Conservation (phyloP, 1,140 invertebrate genomes). For the Leptinotarsa texana region DNA sequence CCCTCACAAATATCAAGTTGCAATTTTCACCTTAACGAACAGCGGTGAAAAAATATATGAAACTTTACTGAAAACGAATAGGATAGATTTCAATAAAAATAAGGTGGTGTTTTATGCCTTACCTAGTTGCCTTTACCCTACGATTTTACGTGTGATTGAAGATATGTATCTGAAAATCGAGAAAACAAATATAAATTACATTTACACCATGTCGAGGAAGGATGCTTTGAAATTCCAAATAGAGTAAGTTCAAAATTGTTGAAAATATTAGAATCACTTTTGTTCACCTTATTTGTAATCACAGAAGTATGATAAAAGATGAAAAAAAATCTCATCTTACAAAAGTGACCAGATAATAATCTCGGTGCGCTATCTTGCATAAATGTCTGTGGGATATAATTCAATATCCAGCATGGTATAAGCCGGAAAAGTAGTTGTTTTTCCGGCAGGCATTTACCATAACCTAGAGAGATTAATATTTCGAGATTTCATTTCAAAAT, state of each 20-base stretch:
- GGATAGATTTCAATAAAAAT: neutral
- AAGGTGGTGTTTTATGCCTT: conserved; percentile 2
- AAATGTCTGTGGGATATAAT: too few species aligned
- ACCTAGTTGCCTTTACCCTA: neutral
- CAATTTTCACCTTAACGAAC: neutral
- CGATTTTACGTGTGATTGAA: neutral
- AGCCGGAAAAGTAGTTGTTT: too few species aligned
- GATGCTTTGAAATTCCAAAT: neutral
- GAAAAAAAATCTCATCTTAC: too few species aligned
- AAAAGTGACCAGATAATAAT: too few species aligned
- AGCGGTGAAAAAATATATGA: neutral
- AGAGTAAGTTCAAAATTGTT: neutral
- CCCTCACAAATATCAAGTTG: neutral
- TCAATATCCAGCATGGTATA: too few species aligned
- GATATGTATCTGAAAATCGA: neutral
- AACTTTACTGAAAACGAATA: neutral
- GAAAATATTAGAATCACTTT: too few species aligned
- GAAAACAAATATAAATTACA: neutral
- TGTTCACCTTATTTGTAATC: too few species aligned
- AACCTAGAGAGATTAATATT: too few species aligned
- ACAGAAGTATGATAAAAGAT: too few species aligned
- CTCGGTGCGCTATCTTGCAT: too few species aligned
- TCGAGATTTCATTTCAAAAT: too few species aligned
- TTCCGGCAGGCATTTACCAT: too few species aligned
- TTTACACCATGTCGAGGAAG: neutral